Base-by-base conservation (phyloP, 2,888 invertebrate genomes). In the Drosophila putrida region DNA sequence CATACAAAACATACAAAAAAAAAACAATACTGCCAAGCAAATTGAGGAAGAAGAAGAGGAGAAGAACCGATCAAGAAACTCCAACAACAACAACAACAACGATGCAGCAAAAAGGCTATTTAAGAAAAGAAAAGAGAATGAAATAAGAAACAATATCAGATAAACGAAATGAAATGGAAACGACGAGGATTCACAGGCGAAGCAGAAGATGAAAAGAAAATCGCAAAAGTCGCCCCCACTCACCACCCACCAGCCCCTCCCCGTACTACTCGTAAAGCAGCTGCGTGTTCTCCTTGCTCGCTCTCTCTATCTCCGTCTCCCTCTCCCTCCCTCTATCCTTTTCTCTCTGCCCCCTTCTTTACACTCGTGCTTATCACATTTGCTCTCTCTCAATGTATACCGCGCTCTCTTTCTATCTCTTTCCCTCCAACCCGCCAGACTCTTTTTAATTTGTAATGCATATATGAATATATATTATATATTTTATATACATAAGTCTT, bases 51-150 rank as follows among this genome's bases (percentile, higher is more conserved):
- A 50, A 13, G 33, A 57, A 57, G 36, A 70, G 39, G 36, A 57
- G 27, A 57, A 39, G 28, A 54, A 20, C 5, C 43, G 49, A 59
- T 49, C 49, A 49, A 57, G n/a, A 13, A 61, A 49, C 11, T 11
- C 20, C 36, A 67, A 58, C 36, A 60, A 49, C 61, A 57, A 49
- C 61, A 57, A 28, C 28, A 28, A 54, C 44, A 59, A 60, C 64
- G 60, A 76, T 78, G 88, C 85, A 78, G 64, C 66, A 75, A 68
- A 65, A 87, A 76, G 80, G 80, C 86, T 86, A 86, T 80, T 69
- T 20, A 63, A 46, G 58, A 13, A 55, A 28, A 46, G 38, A 51
- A 27, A 55, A 63, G 20, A 46, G 58, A 13, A 58, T 25, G 43
- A 41, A 51, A 27, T 53, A 13, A 59, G 28, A 20, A 44, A n/a